phyloP scores from a whole-genome alignment of 2,113 vertebrate genomes.

The Otus sunia region DNA sequence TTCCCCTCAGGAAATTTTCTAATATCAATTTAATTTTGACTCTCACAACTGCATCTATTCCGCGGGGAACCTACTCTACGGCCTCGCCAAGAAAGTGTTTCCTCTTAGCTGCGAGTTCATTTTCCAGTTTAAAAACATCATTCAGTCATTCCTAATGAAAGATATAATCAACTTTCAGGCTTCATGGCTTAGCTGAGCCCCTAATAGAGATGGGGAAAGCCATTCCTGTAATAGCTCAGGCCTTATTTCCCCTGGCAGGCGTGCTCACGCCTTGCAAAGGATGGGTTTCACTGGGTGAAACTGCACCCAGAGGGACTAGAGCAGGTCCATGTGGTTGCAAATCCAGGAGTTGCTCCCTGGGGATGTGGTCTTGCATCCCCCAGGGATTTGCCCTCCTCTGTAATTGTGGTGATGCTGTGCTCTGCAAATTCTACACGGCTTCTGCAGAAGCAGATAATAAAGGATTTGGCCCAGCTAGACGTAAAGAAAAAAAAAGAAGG shows the following conservation, averaged over 20 bases:
- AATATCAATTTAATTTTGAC: constrained; percentile 59
- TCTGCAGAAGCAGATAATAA: neutral
- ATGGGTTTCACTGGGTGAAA: neutral
- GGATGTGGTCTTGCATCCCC: neutral
- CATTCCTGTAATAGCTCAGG: neutral
- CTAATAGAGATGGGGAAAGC: constrained; percentile 3
- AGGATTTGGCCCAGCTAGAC: neutral
- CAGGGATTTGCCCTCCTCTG: neutral
- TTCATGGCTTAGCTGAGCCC: constrained; percentile 14
- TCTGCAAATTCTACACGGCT: rapidly evolving
- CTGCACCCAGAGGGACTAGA: neutral
- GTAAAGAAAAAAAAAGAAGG: neutral
- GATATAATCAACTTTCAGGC: constrained; percentile 42
- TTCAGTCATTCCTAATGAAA: constrained; percentile 49
- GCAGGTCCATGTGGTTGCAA: neutral
- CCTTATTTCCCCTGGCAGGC: neutral
- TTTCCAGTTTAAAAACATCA: constrained; percentile 44
- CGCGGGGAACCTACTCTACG: neutral
- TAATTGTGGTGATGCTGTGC: neutral
- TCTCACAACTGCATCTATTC: constrained; percentile 50
- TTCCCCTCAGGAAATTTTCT: constrained; percentile 23
- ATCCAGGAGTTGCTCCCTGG: neutral
- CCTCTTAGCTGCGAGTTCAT: constrained; percentile 24
- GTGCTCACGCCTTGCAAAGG: neutral
- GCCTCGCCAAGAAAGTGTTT: constrained; percentile 39